Evolutionary conservation across 1,140 invertebrate species (phyloP).

Genomic region (Aradophagus sp.): DNA sequence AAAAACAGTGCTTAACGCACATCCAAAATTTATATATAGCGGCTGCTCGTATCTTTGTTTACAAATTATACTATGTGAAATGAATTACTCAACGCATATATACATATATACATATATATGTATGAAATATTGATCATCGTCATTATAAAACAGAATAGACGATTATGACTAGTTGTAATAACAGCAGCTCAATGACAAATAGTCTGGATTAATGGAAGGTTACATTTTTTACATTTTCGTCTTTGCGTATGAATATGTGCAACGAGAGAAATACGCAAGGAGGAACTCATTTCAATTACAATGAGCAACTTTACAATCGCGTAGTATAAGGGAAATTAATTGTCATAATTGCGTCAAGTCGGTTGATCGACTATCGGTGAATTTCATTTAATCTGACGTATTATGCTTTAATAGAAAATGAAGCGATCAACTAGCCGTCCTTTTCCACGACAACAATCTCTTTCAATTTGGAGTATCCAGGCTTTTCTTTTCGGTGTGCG

Average conservation of each 20-base stretch:
- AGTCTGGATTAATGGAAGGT: conserved; percentile 28
- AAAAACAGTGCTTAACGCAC: conserved; percentile 49
- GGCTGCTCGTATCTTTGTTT: conserved; percentile 50
- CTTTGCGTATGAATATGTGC: conserved; percentile 6
- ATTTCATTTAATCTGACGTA: too few species aligned
- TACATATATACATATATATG: conserved; percentile 55
- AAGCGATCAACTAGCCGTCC: too few species aligned
- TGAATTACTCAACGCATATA: conserved; percentile 52
- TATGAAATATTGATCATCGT: conserved; percentile 51
- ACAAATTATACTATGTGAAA: conserved; percentile 47
- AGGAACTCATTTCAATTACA: background rate
- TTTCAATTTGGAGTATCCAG: too few species aligned
- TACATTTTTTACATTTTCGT: conserved; percentile 22
- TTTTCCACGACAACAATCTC: too few species aligned
- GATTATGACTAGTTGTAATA: conserved; percentile 61
- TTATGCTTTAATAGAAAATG: too few species aligned
- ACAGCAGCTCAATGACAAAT: conserved; percentile 71
- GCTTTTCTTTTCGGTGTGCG: too few species aligned
- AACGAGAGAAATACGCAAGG: background rate
- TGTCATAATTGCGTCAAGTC: too few species aligned
- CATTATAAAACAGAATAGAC: conserved; percentile 53
- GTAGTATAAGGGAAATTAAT: background rate
- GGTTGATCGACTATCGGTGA: too few species aligned
- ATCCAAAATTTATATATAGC: conserved; percentile 49
- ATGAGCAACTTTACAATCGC: background rate